These are phyloP conservation scores for Orientallactaga bullata DNA, from an alignment of 2,113 vertebrate genomes.

Conservation along the genomic window DNA sequence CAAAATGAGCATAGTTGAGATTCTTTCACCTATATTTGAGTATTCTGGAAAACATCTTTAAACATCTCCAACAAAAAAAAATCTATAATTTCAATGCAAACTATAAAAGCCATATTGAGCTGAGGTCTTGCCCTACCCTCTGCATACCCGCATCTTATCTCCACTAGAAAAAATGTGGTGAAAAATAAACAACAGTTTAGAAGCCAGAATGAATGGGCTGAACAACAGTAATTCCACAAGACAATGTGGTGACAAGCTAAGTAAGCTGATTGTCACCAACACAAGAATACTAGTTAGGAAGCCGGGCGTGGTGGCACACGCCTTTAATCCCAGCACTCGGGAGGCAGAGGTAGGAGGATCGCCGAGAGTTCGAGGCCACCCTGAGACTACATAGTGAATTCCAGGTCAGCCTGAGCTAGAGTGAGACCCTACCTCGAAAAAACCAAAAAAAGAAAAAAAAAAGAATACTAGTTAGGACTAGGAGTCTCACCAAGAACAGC, in stretches of 20 bases:
- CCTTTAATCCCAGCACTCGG: too few species aligned
- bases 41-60: constrained; percentile 77
- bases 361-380: too few species aligned
- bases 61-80: constrained; percentile 79
- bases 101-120: not conserved
- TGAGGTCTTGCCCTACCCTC: constrained; percentile 3
- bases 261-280: constrained; percentile 58
- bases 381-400: too few species aligned
- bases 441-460: too few species aligned
- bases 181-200: not conserved
- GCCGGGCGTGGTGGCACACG: too few species aligned
- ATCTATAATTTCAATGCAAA: constrained; percentile 69
- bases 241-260: constrained; percentile 1
- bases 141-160: not conserved
- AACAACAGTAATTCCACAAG: constrained; percentile 50
- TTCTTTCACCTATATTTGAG: constrained; percentile 88
- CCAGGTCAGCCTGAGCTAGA: too few species aligned
- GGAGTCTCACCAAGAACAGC: not conserved
- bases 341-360: too few species aligned
- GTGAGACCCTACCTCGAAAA: too few species aligned
- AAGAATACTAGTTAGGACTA: not conserved
- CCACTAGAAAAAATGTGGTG: constrained; percentile 28
- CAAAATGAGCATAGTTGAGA: constrained; percentile 89
- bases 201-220: constrained; percentile 53
- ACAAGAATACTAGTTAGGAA: constrained; percentile 14